Base-by-base conservation (phyloP, 2,888 invertebrate species). In the Phytoseiulus persimilis region DNA sequence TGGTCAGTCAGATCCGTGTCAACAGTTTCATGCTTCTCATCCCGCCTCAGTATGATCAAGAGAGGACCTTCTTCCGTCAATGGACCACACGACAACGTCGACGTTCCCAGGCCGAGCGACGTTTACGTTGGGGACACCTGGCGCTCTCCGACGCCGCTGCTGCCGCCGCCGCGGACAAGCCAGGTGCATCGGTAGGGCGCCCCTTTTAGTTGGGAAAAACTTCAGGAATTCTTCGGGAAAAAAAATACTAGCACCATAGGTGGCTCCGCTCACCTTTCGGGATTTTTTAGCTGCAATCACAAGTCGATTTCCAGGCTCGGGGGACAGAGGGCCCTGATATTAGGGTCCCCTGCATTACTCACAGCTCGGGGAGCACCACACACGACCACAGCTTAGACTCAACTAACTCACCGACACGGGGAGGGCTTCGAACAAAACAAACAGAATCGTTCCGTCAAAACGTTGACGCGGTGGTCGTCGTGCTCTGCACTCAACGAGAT, bases 51-150 rank as follows among this genome's bases (percentile, higher is more conserved):
- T 11, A 14, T 23, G 18, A 23, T 65, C 65, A 65, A 23, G 1
- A 2, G 18, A 18, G 28, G 18, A 14, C 28, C 2, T 28, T 23
- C 18, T 65, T 65, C 18, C 65, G 23, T 65, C 1, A 65, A 65
- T 28, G 28, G 28, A 65, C 18, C 14, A 65, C 65, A 65, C 14
- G 65, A 65, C 65, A 65, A 65, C 65, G 65, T 65, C 28, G 65
- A 65, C 65, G 65, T 65, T 65, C 65, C 65, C 65, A 28, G 65
- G 65, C 65, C 23, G 18, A 65, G 65, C 65, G 65, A 65, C 65
- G 65, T 65, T 65, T 65, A 65, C 65, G 65, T 65, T 65, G 65
- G 65, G 65, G 65, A 65, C 65, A 65, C 65, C 65, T 65, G 65
- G 65, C 65, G 65, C 65, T 65, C 65, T 65, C 65, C 23, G 65